phyloP scores from a whole-genome alignment of 2,888 invertebrate genomes.

The Drosophila melanosoma region DNA sequence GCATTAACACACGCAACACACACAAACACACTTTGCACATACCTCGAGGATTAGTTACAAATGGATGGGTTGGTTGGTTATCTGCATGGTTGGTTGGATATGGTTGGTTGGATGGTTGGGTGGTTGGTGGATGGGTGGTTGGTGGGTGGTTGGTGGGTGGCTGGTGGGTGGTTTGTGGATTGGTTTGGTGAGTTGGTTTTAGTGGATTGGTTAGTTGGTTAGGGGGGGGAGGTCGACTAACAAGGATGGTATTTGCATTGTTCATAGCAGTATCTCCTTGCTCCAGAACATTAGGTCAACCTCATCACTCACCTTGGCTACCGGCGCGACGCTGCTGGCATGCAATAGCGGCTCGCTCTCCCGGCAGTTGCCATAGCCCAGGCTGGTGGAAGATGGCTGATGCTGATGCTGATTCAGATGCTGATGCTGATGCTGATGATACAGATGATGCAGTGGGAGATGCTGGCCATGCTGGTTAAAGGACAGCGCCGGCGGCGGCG shows the following conservation, averaged over 20 bases:
- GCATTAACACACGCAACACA: neutral
- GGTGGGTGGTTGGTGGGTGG: slow-evolving; percentile 4
- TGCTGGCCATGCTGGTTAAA: slow-evolving; percentile 72
- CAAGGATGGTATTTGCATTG: neutral
- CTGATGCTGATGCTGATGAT: slow-evolving; percentile 52
- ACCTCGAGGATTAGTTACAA: slow-evolving; percentile 47
- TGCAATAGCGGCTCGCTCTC: slow-evolving; percentile 85
- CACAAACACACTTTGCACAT: slow-evolving; percentile 12
- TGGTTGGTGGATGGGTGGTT: slow-evolving; percentile 1
- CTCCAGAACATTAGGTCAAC: slow-evolving; percentile 71
- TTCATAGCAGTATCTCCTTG: slow-evolving; percentile 78
- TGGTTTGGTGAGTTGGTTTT: too few species aligned
- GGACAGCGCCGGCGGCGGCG: slow-evolving; percentile 61
- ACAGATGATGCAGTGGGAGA: slow-evolving; percentile 68
- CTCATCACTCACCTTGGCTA: slow-evolving; percentile 84
- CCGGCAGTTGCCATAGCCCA: slow-evolving; percentile 84
- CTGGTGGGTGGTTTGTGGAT: neutral
- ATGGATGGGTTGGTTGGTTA: slow-evolving; percentile 12
- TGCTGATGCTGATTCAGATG: slow-evolving; percentile 54
- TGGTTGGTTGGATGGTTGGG: neutral
- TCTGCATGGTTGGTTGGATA: neutral
- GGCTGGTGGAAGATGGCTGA: slow-evolving; percentile 73
- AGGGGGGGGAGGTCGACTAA: neutral
- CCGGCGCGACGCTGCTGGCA: slow-evolving; percentile 82
- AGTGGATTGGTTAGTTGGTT: slow-evolving; percentile 1